A percentile compares a stretch with the other conserved stretches of the same genome.
Evolutionary conservation across 2,797 vertebrate species (phyloP).

Genomic region (Ambastaia sidthimunki): DNA sequence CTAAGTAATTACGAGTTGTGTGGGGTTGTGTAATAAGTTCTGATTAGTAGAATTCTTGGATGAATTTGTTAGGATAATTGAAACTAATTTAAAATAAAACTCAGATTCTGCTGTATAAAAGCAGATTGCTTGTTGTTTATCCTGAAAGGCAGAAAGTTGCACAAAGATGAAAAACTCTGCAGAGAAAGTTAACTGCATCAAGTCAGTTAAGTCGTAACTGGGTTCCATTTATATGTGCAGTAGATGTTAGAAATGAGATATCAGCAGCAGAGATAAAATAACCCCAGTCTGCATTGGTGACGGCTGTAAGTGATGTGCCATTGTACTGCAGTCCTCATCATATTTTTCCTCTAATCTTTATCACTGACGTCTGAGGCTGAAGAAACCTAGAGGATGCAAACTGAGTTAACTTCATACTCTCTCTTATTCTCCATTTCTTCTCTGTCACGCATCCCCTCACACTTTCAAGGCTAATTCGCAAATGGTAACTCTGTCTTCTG

Average conservation of each 20-base stretch:
- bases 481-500: slow-evolving; percentile 10
- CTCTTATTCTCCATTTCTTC: slow-evolving; percentile 4
- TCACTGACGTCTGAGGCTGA: slow-evolving; percentile 26
- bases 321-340: neutral
- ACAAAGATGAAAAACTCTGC: neutral
- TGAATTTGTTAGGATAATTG: neutral
- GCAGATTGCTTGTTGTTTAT: neutral
- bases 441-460: neutral
- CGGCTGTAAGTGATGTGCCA: neutral
- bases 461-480: slow-evolving; percentile 2
- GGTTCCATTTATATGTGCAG: neutral
- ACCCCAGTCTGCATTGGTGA: neutral
- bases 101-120: neutral
- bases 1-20: neutral
- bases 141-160: neutral
- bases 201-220: neutral
- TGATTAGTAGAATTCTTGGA: neutral
- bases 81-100: neutral
- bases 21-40: too few species aligned
- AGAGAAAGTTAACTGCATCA: neutral
- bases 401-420: slow-evolving; percentile 38
- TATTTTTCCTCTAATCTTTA: slow-evolving; percentile 9
- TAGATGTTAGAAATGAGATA: neutral
- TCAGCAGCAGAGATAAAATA: neutral
- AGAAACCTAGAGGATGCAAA: slow-evolving; percentile 49